These are phyloP conservation scores for Chironomus tentans DNA, from an alignment of 2,888 invertebrate genomes.

Conservation along the genomic window DNA sequence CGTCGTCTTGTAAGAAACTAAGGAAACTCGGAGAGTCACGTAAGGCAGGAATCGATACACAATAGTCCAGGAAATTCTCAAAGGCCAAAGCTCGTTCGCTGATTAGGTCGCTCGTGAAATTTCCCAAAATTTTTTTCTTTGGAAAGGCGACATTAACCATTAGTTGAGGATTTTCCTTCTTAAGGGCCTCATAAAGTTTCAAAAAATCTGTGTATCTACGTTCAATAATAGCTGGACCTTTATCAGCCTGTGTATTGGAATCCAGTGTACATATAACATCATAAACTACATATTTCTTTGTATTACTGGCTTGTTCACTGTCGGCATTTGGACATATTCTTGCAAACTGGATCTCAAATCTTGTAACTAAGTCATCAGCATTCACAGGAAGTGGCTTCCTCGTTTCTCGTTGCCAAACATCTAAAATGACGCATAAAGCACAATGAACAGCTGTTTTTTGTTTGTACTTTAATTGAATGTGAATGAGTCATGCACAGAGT, in stretches of 20 bases:
- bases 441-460: neutral
- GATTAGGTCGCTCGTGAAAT: conserved; percentile 60
- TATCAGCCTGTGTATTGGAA: conserved; percentile 45
- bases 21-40: conserved; percentile 50
- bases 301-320: conserved; percentile 39
- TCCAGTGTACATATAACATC: conserved; percentile 55
- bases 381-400: conserved; percentile 29
- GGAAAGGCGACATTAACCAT: conserved; percentile 53
- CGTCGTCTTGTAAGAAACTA: conserved; percentile 56
- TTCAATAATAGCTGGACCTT: conserved; percentile 55
- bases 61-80: conserved; percentile 50
- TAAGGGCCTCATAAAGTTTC: conserved; percentile 53
- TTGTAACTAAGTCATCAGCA: conserved; percentile 33
- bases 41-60: conserved; percentile 48
- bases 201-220: conserved; percentile 64
- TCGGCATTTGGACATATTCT: conserved; percentile 48
- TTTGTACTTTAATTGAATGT: neutral
- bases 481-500: neutral
- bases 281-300: conserved; percentile 61
- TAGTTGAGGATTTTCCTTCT: conserved; percentile 48
- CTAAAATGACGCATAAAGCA: conserved; percentile 30
- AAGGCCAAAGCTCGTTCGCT: conserved; percentile 55
- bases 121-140: conserved; percentile 59
- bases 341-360: conserved; percentile 59
- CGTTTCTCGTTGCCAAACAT: conserved; percentile 38